Evolutionary conservation across 92 coral and sea anemone species (phyloP).

Genomic region (Blastomussa wellsi): DNA sequence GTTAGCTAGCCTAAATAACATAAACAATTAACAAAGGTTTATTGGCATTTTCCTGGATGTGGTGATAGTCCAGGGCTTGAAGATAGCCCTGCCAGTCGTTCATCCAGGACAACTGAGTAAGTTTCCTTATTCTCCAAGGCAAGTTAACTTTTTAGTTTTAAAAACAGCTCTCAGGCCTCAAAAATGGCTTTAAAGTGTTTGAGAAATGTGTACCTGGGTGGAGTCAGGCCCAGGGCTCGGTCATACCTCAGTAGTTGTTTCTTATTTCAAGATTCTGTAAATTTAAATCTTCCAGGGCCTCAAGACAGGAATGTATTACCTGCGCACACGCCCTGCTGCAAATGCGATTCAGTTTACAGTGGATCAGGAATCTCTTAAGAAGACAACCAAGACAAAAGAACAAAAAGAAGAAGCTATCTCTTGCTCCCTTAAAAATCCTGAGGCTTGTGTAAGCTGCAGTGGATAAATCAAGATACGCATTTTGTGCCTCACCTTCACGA

Average conservation of each 20-base stretch:
- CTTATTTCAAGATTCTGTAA: not conserved
- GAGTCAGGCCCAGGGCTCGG: too few relatives aligned
- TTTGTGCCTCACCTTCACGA: not conserved
- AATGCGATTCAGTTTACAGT: constrained; percentile 98
- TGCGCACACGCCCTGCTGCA: constrained; percentile 92
- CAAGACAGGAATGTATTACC: constrained; percentile 98
- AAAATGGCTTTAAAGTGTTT: too few relatives aligned
- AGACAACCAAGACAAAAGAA: constrained; percentile 47
- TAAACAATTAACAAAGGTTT: too few relatives aligned
- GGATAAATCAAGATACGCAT: constrained; percentile 36
- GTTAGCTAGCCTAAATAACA: too few relatives aligned
- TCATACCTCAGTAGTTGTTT: not conserved
- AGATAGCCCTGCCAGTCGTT: too few relatives aligned
- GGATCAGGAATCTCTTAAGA: constrained; percentile 80
- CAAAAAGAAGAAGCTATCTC: constrained; percentile 67
- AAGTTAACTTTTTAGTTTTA: too few relatives aligned
- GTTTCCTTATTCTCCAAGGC: too few relatives aligned
- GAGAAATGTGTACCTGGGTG: too few relatives aligned
- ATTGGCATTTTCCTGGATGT: too few relatives aligned
- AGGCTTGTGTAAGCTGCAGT: constrained; percentile 90
- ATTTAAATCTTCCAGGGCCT: constrained; percentile 71
- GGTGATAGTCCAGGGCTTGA: too few relatives aligned
- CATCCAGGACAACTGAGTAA: too few relatives aligned
- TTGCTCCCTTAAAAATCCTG: constrained; percentile 85
- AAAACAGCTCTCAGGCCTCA: too few relatives aligned